A percentile compares a stretch with the other conserved stretches of the same genome.
These are phyloP conservation scores for Dinocampus coccinellae DNA, from an alignment of 2,888 invertebrate species.

Conservation along the genomic window DNA sequence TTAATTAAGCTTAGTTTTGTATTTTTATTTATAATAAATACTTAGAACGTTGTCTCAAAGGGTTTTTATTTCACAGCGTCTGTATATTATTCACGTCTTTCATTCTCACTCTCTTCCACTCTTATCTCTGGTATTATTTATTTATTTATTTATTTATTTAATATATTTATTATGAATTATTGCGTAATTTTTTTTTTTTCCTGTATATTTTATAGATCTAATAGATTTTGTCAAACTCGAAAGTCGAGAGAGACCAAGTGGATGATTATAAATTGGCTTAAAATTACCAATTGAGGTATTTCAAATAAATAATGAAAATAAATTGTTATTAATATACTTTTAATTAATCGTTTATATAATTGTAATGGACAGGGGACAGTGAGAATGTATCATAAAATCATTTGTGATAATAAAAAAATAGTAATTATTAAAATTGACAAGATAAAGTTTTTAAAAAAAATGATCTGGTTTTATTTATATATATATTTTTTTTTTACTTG, in stretches of 20 bases:
- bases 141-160: background rate
- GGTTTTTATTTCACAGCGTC: slow-evolving; percentile 15
- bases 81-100: slow-evolving; percentile 10
- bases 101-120: background rate
- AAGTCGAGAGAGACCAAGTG: slow-evolving; percentile 2
- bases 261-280: slow-evolving; percentile 1
- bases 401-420: background rate
- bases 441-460: slow-evolving; percentile 24
- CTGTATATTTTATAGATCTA: slow-evolving; percentile 14
- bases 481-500: background rate
- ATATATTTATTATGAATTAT: slow-evolving; percentile 16
- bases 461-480: background rate
- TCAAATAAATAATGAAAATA: slow-evolving; percentile 3
- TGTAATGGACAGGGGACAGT: background rate
- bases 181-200: slow-evolving; percentile 20
- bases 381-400: slow-evolving; percentile 22
- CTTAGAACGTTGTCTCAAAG: slow-evolving; percentile 32
- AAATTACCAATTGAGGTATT: slow-evolving; percentile 6
- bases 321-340: background rate
- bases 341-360: background rate
- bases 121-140: background rate
- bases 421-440: background rate
- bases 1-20: slow-evolving; percentile 43
- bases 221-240: slow-evolving; percentile 3
- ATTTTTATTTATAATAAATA: slow-evolving; percentile 33